Percentiles rank a stretch among this genome's conserved stretches.
Conservation (phyloP, 2,888 invertebrate genomes). For the Drosophila paranaensis region DNA sequence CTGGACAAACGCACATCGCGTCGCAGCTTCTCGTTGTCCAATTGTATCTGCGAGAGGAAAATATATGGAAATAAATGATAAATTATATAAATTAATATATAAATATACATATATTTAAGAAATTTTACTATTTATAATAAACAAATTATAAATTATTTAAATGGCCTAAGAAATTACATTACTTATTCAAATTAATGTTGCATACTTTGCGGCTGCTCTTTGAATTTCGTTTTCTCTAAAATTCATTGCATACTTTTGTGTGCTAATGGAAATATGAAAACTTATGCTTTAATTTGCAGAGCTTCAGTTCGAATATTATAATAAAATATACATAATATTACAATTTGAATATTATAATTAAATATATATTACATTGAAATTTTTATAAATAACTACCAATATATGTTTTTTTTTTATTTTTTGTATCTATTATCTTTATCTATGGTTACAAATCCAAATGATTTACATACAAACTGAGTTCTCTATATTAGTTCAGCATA, state of each 20-base stretch:
- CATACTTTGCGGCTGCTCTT: not conserved
- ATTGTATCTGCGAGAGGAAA: slow-evolving; percentile 80
- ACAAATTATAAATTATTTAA: not conserved
- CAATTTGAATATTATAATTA: no score
- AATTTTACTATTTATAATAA: no score
- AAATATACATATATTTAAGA: no score
- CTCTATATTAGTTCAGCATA: not conserved
- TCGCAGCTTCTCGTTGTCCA: slow-evolving; percentile 85
- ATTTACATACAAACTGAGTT: not conserved
- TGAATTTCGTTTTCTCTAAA: not conserved
- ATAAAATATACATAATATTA: no score
- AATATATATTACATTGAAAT: no score
- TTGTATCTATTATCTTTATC: no score
- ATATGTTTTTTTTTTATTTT: no score
- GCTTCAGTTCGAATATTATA: not conserved
- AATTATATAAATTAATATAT: not conserved
- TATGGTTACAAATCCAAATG: not conserved
- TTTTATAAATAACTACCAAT: no score
- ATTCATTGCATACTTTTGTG: slow-evolving; percentile 26
- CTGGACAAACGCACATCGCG: slow-evolving; percentile 83
- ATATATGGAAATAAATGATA: not conserved
- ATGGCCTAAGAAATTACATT: not conserved
- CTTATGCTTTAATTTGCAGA: not conserved
- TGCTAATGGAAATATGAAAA: not conserved
- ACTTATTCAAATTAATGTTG: not conserved